Percentiles rank a stretch among this genome's conserved stretches.
Conservation (phyloP, 2,888 invertebrate species). For the Lysandra bellargus region DNA sequence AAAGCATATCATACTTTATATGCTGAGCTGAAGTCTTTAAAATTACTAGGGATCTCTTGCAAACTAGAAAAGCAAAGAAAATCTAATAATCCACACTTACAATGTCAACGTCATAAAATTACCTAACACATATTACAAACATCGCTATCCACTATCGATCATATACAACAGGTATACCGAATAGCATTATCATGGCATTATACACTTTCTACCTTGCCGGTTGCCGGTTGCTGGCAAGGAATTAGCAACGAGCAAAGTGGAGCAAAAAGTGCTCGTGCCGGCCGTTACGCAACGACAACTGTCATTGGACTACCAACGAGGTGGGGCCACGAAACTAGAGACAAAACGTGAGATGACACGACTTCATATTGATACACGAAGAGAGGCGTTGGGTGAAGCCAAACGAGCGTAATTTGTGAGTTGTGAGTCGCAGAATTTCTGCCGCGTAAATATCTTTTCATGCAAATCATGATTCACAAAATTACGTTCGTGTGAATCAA, state of each 20-base stretch:
- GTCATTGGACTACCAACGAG: constrained; percentile 36
- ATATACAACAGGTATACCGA: neutral
- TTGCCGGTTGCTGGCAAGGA: neutral
- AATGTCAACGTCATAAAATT: neutral
- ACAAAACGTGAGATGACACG: neutral
- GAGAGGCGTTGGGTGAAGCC: no score
- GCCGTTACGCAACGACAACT: constrained; percentile 37
- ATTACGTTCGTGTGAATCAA: no score
- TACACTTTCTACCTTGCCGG: constrained; percentile 37
- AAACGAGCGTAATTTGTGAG: no score
- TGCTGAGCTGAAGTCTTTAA: no score
- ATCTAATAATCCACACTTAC: neutral
- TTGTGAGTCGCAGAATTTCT: no score
- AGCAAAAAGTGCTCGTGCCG: constrained; percentile 40
- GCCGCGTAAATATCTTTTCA: no score
- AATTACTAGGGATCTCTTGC: no score
- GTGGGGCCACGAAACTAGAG: constrained; percentile 28
- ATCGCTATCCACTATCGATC: neutral
- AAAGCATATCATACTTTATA: no score
- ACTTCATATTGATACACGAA: no score
- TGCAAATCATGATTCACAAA: no score
- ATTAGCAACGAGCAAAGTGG: neutral
- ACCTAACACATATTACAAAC: neutral
- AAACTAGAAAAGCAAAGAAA: no score
- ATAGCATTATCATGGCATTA: constrained; percentile 8